A percentile compares a stretch with the other conserved stretches of the same genome.
phyloP scores from a whole-genome alignment of 1,140 invertebrate species.

The Wiebesia pumilae region DNA sequence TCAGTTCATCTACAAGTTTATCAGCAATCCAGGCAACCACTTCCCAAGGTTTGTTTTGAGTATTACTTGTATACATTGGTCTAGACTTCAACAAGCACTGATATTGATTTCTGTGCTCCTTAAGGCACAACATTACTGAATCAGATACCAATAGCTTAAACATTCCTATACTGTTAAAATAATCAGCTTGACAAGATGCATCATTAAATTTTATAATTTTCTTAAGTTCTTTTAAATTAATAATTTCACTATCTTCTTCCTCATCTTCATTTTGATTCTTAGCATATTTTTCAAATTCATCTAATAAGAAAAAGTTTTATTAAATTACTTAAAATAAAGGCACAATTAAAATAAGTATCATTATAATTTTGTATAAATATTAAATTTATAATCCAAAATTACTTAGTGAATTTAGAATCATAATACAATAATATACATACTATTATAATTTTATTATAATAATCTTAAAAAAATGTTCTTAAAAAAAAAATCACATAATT shows the following conservation, averaged over 20 bases:
- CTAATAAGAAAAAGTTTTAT: slow-evolving; percentile 19
- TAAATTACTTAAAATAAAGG: background rate
- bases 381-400: background rate
- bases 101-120: slow-evolving; percentile 65
- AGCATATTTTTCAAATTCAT: slow-evolving; percentile 24
- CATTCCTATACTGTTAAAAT: slow-evolving; percentile 19
- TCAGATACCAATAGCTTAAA: slow-evolving; percentile 57
- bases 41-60: slow-evolving; percentile 71
- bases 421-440: background rate
- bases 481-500: no score
- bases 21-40: slow-evolving; percentile 71
- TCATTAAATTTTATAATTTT: slow-evolving; percentile 54
- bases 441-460: no score
- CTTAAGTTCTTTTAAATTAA: background rate
- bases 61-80: slow-evolving; percentile 70
- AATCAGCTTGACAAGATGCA: slow-evolving; percentile 61
- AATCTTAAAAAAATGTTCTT: no score
- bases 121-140: slow-evolving; percentile 51
- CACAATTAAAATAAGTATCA: background rate
- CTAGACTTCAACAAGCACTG: slow-evolving; percentile 57
- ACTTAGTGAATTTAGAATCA: background rate
- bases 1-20: slow-evolving; percentile 69
- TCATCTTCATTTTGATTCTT: slow-evolving; percentile 38
- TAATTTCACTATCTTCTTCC: slow-evolving; percentile 24
- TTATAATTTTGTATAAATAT: background rate